phyloP scores from a whole-genome alignment of 2,113 vertebrate genomes.

The Hippocampus zosterae region DNA sequence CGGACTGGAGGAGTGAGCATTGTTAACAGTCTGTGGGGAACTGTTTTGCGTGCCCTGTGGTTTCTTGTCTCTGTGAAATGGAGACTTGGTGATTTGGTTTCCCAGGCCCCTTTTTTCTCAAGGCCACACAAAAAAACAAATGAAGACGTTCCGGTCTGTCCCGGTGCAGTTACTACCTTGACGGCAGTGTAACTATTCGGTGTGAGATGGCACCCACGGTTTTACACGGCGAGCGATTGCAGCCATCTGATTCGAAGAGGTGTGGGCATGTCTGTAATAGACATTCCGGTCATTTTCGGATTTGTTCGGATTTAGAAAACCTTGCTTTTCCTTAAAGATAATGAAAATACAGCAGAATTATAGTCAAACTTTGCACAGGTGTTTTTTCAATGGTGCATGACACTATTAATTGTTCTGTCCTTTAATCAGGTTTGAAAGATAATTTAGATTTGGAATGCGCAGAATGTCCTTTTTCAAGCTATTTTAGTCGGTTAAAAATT shows the following conservation, averaged over 20 bases:
- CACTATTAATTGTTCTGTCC: too few relatives aligned
- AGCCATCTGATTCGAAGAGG: slow-evolving; percentile 48
- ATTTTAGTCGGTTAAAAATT: too few relatives aligned
- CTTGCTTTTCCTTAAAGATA: too few relatives aligned
- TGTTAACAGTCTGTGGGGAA: slow-evolving; percentile 68
- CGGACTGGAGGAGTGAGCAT: slow-evolving; percentile 58
- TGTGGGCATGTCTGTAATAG: slow-evolving; percentile 49
- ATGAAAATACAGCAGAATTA: too few relatives aligned
- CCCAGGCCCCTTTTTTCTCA: slow-evolving; percentile 59
- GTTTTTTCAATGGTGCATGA: too few relatives aligned
- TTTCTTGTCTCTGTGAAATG: slow-evolving; percentile 67
- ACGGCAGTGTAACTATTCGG: slow-evolving; percentile 24
- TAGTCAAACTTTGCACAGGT: too few relatives aligned
- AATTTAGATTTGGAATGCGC: too few relatives aligned
- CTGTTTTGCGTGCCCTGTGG: slow-evolving; percentile 63
- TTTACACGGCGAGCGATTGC: slow-evolving; percentile 45
- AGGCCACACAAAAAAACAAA: slow-evolving; percentile 47
- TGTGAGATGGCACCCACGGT: slow-evolving; percentile 43
- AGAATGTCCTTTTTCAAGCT: too few relatives aligned
- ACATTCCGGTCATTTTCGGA: neutral
- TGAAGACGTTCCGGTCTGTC: slow-evolving; percentile 55
- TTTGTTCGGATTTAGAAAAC: too few relatives aligned
- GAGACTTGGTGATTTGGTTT: slow-evolving; percentile 65
- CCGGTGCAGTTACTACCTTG: slow-evolving; percentile 42
- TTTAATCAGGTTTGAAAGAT: too few relatives aligned